Evolutionary conservation across 1,140 invertebrate species (phyloP), one percentile per base, ranked within the genome.

Genomic region (Calephelis nemesis): DNA sequence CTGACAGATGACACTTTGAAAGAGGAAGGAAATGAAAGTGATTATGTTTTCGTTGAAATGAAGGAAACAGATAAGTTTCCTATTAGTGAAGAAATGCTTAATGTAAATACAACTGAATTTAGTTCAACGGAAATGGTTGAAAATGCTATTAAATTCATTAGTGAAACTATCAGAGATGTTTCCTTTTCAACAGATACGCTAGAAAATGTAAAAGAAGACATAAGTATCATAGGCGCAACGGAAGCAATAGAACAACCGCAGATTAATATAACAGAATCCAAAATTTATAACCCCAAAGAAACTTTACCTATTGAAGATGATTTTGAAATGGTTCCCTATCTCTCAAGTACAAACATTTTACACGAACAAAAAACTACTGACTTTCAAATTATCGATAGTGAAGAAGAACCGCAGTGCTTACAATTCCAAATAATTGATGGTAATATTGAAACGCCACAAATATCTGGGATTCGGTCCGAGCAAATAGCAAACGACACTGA

Each of bases 61-160:
- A 67, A 58, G 5, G 65, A 67, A 19, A 58, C 11, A n/a, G 8
- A 50, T n/a, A 65, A 63, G 11, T 45, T 63, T 11, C 19, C 11
- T 2, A 39, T 19, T 7, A 60, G 10, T 64, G 48, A 45, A 58
- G 45, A 63, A 68, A 58, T 47, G 12, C 0, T 8, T 58, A 10
- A 65, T 50, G 8, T 45, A 45, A 45, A 9, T 7, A 58, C 62
- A 58, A 48, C 45, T 62, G 67, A 78, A 45, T 69, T 39, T 47
- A 70, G 45, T 66, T 69, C 73, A 49, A 64, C 69, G 48, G 69
- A 76, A 49, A 13, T 77, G 47, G 67, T 78, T n/a, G 73, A 80
- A 74, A 69, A 77, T 47, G 72, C 77, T 39, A 74, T 75, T 7
- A 72, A 79, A 68, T 66, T 78, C 62, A 72, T 68, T 13, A 65